A percentile compares a stretch with the other conserved stretches of the same genome.
phyloP scores from a whole-genome alignment of 1,140 invertebrate species.

The Bombus pascuorum region DNA sequence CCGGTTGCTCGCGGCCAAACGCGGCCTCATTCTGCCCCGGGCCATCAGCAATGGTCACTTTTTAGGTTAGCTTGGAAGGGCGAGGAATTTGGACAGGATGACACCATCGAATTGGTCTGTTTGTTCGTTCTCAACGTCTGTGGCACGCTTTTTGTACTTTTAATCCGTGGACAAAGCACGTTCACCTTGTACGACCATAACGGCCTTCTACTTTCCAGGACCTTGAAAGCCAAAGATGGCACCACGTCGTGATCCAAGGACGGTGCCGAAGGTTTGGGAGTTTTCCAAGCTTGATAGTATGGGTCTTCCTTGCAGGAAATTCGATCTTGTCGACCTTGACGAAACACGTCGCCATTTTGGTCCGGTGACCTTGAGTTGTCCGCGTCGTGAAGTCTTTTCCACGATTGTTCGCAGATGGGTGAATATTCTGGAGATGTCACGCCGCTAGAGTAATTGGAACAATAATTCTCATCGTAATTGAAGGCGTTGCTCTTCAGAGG shows the following conservation, averaged over 20 bases:
- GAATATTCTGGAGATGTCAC: slow-evolving; percentile 77
- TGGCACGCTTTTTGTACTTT: slow-evolving; percentile 84
- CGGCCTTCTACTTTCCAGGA: slow-evolving; percentile 68
- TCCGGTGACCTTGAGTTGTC: slow-evolving; percentile 74
- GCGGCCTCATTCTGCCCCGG: slow-evolving; percentile 65
- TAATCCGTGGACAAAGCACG: slow-evolving; percentile 83
- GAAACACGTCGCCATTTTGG: slow-evolving; percentile 63
- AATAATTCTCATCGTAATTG: slow-evolving; percentile 69
- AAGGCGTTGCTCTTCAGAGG: slow-evolving; percentile 62
- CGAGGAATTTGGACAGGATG: slow-evolving; percentile 52
- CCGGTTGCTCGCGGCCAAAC: slow-evolving; percentile 74
- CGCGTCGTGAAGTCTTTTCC: slow-evolving; percentile 60
- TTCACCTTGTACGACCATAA: slow-evolving; percentile 77
- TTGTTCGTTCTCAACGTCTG: slow-evolving; percentile 69
- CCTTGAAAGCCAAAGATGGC: slow-evolving; percentile 82
- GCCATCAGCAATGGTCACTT: slow-evolving; percentile 76
- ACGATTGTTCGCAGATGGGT: slow-evolving; percentile 67
- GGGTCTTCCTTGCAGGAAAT: slow-evolving; percentile 81
- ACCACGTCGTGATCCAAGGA: slow-evolving; percentile 78
- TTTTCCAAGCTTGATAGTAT: slow-evolving; percentile 85
- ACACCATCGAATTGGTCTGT: slow-evolving; percentile 23
- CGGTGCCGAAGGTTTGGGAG: slow-evolving; percentile 69
- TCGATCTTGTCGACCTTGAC: slow-evolving; percentile 74
- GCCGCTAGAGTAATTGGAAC: slow-evolving; percentile 70
- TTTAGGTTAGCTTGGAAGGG: slow-evolving; percentile 46